Base-by-base conservation (phyloP, 2,113 vertebrate genomes). In the Anarrhichthys ocellatus region DNA sequence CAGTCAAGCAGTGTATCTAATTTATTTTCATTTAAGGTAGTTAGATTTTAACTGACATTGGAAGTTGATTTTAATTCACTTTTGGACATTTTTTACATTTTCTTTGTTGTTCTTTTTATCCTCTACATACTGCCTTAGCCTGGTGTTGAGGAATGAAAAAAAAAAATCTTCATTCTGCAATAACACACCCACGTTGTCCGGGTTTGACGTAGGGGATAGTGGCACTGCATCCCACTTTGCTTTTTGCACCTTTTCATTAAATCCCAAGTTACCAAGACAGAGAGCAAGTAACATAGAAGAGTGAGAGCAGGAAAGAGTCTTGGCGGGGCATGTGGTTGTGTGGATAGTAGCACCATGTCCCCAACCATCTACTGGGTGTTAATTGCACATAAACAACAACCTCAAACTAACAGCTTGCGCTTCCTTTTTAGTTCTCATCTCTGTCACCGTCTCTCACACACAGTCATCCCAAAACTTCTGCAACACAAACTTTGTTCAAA, bases 301-400 rank as follows among this genome's bases (percentile, higher is more conserved):
- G 29, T 46, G n/a, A 52, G 73, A 24, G 34, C 15, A 40, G 32
- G n/a, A 64, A 50, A 56, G 29, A 42, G 65, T 44, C 58, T 36
- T 59, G 29, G 32, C 40, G 44, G 42, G 29, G 40, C 56, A 50
- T 68, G 42, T 66, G 46, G 54, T 66, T 73, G 29, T 64, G 79
- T 78, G 40, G 17, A 59, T 27, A 63, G 54, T 63, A 80, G 42
- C 71, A 48, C n/a, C 8, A 13, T 66, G 56, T 78, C 44, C 70
- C 38, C 13, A 66, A 80, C 79, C 56, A 74, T 82, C 66, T 83
- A 71, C 59, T 56, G 36, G 13, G 36, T 9, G n/a, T 40, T 52
- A 22, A 34, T 72, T 29, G 73, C 72, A 80, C 48, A 69, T 65
- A 85, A 74, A 87, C 69, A 77, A 59, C 52, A 70, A 40, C 36